A percentile compares a stretch with the other conserved stretches of the same genome.
phyloP scores from a whole-genome alignment of 2,113 vertebrate species.

The Mirounga angustirostris region DNA sequence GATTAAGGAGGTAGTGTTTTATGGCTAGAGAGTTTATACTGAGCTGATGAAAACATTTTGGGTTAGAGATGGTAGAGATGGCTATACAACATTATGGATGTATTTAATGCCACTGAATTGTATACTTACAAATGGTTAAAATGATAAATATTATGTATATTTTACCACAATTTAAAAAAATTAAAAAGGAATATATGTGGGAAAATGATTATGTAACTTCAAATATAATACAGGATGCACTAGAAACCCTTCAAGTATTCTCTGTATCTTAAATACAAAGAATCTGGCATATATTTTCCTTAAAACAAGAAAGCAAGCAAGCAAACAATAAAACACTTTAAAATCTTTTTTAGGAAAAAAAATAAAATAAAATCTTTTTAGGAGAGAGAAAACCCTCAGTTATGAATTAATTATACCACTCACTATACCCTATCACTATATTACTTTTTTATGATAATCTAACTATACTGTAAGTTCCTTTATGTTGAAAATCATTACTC shows the following conservation, averaged over 20 bases:
- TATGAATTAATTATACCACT: conserved; percentile 12
- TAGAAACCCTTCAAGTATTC: background rate
- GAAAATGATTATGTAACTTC: conserved; percentile 28
- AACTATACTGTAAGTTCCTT: background rate
- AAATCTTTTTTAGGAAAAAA: background rate
- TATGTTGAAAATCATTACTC: conserved; percentile 6
- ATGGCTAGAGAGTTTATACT: background rate
- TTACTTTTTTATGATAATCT: background rate
- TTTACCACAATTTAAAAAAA: background rate
- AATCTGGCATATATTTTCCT: background rate
- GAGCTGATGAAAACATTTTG: background rate
- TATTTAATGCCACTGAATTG: background rate
- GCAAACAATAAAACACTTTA: background rate
- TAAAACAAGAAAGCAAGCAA: conserved; percentile 36
- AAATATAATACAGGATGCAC: background rate
- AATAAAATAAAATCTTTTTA: background rate
- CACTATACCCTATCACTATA: background rate
- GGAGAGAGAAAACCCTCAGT: background rate
- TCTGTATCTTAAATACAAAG: background rate
- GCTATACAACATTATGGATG: background rate
- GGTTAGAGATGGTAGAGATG: background rate
- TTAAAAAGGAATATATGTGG: background rate
- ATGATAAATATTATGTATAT: background rate
- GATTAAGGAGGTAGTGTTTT: background rate
- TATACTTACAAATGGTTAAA: background rate